These are phyloP conservation scores for Rhogogaster chlorosoma DNA, from an alignment of 2,888 invertebrate species.

Conservation along the genomic window DNA sequence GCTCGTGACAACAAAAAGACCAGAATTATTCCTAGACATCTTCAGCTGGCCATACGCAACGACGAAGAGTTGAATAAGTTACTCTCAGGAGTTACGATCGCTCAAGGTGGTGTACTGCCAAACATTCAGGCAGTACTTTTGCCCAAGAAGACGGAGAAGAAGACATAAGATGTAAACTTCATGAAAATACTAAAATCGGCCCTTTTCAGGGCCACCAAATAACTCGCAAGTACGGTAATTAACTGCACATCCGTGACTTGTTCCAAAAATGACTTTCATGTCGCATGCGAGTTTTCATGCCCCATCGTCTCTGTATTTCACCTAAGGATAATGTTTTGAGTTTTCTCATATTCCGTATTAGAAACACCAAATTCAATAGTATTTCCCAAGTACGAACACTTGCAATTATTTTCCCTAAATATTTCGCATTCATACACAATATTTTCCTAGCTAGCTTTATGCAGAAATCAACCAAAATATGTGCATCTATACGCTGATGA, in stretches of 20 bases:
- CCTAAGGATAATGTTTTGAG: background rate
- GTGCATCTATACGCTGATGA: background rate
- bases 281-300: background rate
- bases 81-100: slow-evolving; percentile 88
- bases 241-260: background rate
- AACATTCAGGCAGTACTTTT: slow-evolving; percentile 87
- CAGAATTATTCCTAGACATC: slow-evolving; percentile 72
- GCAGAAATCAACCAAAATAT: background rate
- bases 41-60: slow-evolving; percentile 87
- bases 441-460: background rate
- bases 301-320: background rate
- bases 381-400: background rate
- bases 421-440: background rate
- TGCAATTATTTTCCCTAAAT: background rate
- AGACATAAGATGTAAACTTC: slow-evolving; percentile 57
- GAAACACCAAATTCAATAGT: background rate
- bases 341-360: background rate
- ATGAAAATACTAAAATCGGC: slow-evolving; percentile 52
- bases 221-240: background rate
- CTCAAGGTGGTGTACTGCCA: slow-evolving; percentile 91
- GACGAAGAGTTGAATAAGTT: slow-evolving; percentile 90
- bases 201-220: slow-evolving; percentile 60
- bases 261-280: background rate
- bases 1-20: slow-evolving; percentile 86
- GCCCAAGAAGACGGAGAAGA: slow-evolving; percentile 84